Evolutionary conservation across 2,888 invertebrate species (phyloP), one percentile per base, ranked within the genome.

Genomic region (Drosophila anceps): DNA sequence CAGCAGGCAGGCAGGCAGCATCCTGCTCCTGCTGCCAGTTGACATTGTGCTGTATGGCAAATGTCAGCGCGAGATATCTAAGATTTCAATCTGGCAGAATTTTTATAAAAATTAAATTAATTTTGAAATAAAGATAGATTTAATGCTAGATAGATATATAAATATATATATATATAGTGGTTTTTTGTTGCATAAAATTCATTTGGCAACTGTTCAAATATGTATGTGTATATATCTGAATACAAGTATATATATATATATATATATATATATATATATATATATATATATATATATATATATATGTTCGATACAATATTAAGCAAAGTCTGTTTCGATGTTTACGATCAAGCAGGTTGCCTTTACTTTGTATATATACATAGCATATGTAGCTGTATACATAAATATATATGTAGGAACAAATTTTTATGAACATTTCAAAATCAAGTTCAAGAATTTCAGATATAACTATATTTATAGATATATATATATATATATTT

Each of bases 161-260:
- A n/a, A n/a, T n/a, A 24, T 64, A 54, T 58, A 61, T 43, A 68
- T 29, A 69, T 15, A 50, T 58, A 48, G 58, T 15, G 46, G 27
- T 27, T 8, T 33, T 53, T 66, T 79, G 69, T 84, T 86, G 82
- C 82, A 88, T 82, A 74, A 81, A 81, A 84, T 79, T 76, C 73
- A 44, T 57, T 76, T 91, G 91, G 91, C 90, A 90, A 69, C 66
- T 62, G 65, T 88, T 88, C 91, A 91, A 90, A 84, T 79, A 86
- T 79, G 48, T 78, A 65, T 78, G 58, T 76, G 51, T 20, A 35
- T 35, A 64, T 54, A 55, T 70, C 27, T 15, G 8, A 8, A 64
- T 63, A 73, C 76, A 72, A 78, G 76, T 39, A 63, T 69, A 72
- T 76, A 77, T 73, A 81, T 84, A n/a, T n/a, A n/a, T n/a, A n/a